These are phyloP conservation scores for Psittacula echo DNA, from an alignment of 2,797 vertebrate species.

Conservation along the genomic window DNA sequence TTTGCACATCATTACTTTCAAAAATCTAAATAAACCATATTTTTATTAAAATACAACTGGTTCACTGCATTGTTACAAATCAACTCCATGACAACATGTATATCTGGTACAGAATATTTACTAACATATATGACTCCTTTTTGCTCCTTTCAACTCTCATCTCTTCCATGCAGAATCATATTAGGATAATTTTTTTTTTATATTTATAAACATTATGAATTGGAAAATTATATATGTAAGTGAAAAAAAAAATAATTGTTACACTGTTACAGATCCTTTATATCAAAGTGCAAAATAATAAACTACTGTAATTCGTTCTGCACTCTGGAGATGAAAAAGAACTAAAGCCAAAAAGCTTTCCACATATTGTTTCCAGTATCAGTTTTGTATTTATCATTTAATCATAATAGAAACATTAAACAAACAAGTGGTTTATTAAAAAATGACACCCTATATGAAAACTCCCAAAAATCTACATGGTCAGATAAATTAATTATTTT, in stretches of 20 bases:
- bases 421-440: background rate
- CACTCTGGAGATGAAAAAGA: background rate
- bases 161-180: background rate
- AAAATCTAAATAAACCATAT: background rate
- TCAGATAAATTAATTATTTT: background rate
- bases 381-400: background rate
- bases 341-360: background rate
- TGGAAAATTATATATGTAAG: background rate
- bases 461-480: background rate
- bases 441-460: background rate
- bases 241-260: background rate
- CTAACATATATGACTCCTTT: background rate
- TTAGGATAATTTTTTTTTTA: background rate
- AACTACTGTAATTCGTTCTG: background rate
- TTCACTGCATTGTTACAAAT: background rate
- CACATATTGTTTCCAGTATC: background rate
- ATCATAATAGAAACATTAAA: background rate
- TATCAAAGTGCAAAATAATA: background rate
- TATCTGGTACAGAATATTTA: background rate
- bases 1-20: accelerated
- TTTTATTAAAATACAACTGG: background rate
- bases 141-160: background rate
- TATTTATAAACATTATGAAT: background rate
- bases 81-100: background rate
- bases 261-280: background rate